Evolutionary conservation across 2,797 vertebrate species (phyloP).

Genomic region (Dicrostonyx torquatus): DNA sequence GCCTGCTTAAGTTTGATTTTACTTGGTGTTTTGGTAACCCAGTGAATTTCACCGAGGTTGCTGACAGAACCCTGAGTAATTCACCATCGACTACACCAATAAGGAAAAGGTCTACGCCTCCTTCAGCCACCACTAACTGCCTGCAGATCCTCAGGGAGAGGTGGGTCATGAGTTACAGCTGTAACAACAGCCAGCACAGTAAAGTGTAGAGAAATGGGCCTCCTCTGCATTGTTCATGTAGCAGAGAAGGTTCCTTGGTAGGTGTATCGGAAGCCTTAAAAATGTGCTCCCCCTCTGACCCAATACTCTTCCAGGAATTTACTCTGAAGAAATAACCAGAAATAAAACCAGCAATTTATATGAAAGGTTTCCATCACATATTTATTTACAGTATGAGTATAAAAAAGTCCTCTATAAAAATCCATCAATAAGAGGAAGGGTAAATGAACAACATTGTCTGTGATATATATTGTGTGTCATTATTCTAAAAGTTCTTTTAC

Average conservation of each 20-base stretch:
- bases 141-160: not conserved
- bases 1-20: not conserved
- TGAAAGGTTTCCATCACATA: slow-evolving; percentile 37
- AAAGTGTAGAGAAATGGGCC: not conserved
- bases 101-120: not conserved
- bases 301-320: slow-evolving; percentile 55
- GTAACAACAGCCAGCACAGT: not conserved
- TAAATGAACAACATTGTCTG: not conserved
- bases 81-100: not conserved
- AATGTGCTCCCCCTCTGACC: not conserved
- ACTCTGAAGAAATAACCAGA: slow-evolving; percentile 60
- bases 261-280: not conserved
- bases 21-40: not conserved
- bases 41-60: not conserved
- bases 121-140: not conserved
- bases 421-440: not conserved
- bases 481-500: slow-evolving; percentile 45
- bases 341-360: slow-evolving; percentile 45
- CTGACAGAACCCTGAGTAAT: not conserved
- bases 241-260: not conserved
- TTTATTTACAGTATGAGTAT: slow-evolving; percentile 47
- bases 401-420: slow-evolving; percentile 57
- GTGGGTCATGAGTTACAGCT: too few species aligned
- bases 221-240: not conserved
- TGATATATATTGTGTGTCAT: not conserved